These are phyloP conservation scores for Tetragonula carbonaria DNA, from an alignment of 2,888 invertebrate genomes.

Conservation along the genomic window DNA sequence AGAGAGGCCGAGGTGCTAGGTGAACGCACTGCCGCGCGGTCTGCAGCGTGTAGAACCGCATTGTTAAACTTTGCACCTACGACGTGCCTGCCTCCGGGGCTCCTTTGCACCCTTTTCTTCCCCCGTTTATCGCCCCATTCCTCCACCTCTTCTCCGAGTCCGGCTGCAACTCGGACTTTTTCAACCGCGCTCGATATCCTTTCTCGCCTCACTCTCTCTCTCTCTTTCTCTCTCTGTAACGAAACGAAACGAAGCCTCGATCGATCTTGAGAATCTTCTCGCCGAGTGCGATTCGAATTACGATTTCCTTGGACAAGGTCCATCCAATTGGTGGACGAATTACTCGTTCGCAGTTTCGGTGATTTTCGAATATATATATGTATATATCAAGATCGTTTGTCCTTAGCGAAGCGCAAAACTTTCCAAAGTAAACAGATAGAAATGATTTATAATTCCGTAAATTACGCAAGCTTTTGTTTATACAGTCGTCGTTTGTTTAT, in stretches of 20 bases:
- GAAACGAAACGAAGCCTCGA: neutral
- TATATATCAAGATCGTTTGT: no score
- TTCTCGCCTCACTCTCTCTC: neutral
- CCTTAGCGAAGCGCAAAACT: no score
- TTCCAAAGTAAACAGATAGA: no score
- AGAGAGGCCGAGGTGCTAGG: slow-evolving; percentile 78
- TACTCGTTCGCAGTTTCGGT: no score
- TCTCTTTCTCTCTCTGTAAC: no score
- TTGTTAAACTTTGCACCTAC: slow-evolving; percentile 71
- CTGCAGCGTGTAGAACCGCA: slow-evolving; percentile 51
- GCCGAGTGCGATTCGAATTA: no score
- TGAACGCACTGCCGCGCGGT: slow-evolving; percentile 71
- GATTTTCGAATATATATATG: no score
- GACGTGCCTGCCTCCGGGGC: slow-evolving; percentile 53
- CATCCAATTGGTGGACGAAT: no score
- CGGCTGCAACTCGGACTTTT: neutral
- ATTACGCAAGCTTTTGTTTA: no score
- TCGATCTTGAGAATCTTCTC: neutral
- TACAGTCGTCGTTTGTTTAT: no score
- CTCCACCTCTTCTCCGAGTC: neutral
- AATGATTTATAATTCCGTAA: no score
- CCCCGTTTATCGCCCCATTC: neutral
- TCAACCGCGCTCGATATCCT: neutral
- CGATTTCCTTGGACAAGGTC: no score
- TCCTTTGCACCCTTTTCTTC: slow-evolving; percentile 35